Evolutionary conservation across 1,140 invertebrate genomes (phyloP), one percentile per base, ranked within the genome.

Genomic region (Zeugodacus cucurbitae): DNA sequence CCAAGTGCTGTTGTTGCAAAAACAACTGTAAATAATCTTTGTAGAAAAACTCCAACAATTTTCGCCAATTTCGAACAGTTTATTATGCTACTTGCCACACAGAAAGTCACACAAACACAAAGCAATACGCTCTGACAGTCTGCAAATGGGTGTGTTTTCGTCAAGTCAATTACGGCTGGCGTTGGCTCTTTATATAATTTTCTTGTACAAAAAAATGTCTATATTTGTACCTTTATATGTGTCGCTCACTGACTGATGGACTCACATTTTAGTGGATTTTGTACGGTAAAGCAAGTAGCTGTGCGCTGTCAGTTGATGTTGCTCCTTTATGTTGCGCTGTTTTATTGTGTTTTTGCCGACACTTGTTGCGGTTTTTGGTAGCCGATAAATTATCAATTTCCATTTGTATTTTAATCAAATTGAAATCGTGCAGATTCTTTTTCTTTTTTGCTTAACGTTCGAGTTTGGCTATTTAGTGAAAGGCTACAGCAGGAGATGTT

Each of bases 351-450:
- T 29, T 8, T 54, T 54, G 48, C 17, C 17, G 8, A n/a, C 26
- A 11, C 32, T n/a, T 59, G n/a, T 14, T n/a, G 11, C 14, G 8
- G 11, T 32, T 34, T 59, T 87, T 87, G 86, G 54, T 87, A 59
- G 59, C 54, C 86, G 59, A 87, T 87, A 87, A 87, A 87, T 87
- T 59, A 87, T 29, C 54, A 87, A 87, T 87, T 87, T 87, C 54
- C 57, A 87, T 87, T 82, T 82, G 74, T 82, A n/a, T 82, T 82
- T 82, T 82, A 82, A 82, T 82, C 74, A 82, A 82, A 82, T 82
- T 82, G 41, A 82, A 82, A 48, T 82, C 74, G 74, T 82, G 74
- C 74, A 48, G 41, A 82, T 82, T 82, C 41, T n/a, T n/a, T n/a
- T n/a, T 82, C 14, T 26, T 82, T 48, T 48, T 82, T 82, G 48